phyloP scores from a whole-genome alignment of 2,113 vertebrate genomes.

The Dipodomys ordii region DNA sequence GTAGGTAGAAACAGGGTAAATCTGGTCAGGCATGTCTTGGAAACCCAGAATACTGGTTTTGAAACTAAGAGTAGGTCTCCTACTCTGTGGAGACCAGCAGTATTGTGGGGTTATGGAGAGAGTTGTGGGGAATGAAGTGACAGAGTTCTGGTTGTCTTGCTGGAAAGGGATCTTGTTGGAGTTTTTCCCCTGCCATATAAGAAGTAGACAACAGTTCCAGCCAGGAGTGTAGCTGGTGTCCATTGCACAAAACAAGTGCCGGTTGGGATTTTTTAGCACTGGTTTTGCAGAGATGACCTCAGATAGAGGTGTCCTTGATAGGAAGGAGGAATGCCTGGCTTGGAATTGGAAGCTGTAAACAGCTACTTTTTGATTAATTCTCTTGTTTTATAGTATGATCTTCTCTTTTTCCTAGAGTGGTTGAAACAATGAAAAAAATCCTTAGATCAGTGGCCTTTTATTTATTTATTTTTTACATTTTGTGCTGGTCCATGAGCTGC shows the following conservation, averaged over 20 bases:
- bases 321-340: background rate
- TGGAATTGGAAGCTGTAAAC: background rate
- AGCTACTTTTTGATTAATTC: background rate
- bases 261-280: background rate
- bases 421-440: background rate
- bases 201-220: background rate
- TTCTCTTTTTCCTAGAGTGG: background rate
- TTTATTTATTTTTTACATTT: background rate
- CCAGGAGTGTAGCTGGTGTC: background rate
- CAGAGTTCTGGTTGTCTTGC: background rate
- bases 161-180: constrained; percentile 19
- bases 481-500: too few relatives aligned
- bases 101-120: background rate
- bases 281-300: constrained; percentile 16
- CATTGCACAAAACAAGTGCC: background rate
- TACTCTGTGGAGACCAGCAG: background rate
- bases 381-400: background rate
- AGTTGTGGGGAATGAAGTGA: background rate
- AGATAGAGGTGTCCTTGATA: constrained; percentile 7
- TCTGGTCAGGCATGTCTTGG: background rate
- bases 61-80: background rate
- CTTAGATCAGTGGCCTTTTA: background rate
- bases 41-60: constrained; percentile 26
- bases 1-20: constrained; percentile 17
- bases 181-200: background rate